Percentiles rank a stretch among this genome's conserved stretches.
These are phyloP conservation scores for Unio pictorum DNA, from an alignment of 2,888 invertebrate species.

Conservation along the genomic window DNA sequence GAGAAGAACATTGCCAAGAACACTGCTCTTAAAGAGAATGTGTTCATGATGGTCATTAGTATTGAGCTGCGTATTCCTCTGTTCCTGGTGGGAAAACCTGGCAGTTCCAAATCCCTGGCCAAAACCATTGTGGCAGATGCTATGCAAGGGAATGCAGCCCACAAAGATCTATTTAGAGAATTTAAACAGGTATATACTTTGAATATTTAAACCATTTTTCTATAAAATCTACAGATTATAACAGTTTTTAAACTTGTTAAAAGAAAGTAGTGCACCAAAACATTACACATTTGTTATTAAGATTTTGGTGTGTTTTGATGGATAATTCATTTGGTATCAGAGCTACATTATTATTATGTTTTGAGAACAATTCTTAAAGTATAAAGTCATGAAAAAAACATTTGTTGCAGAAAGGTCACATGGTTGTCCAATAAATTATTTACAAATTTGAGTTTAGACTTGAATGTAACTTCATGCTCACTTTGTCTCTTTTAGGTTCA, in stretches of 20 bases:
- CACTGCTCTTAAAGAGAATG: slow-evolving; percentile 65
- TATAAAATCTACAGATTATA: too few relatives aligned
- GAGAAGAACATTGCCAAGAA: slow-evolving; percentile 22
- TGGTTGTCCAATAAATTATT: too few relatives aligned
- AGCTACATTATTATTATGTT: too few relatives aligned
- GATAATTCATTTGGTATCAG: too few relatives aligned
- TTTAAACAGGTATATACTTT: slow-evolving; percentile 56
- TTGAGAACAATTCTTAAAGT: background rate
- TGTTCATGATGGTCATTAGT: slow-evolving; percentile 70
- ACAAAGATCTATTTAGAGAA: slow-evolving; percentile 52
- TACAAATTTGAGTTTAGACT: too few relatives aligned
- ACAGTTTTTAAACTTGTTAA: too few relatives aligned
- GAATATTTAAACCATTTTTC: too few relatives aligned
- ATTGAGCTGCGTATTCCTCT: slow-evolving; percentile 68
- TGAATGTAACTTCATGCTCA: background rate
- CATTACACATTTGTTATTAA: too few relatives aligned
- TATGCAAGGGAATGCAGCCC: slow-evolving; percentile 65
- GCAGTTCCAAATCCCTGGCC: slow-evolving; percentile 69
- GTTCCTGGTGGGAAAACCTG: slow-evolving; percentile 70
- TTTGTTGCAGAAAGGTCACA: too few relatives aligned
- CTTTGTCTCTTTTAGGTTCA: slow-evolving; percentile 45
- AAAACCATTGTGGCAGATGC: slow-evolving; percentile 67
- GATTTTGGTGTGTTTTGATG: too few relatives aligned
- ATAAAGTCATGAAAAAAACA: background rate
- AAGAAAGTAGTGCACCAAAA: too few relatives aligned